Evolutionary conservation across 2,888 invertebrate species (phyloP).

Genomic region (Archips xylosteana): DNA sequence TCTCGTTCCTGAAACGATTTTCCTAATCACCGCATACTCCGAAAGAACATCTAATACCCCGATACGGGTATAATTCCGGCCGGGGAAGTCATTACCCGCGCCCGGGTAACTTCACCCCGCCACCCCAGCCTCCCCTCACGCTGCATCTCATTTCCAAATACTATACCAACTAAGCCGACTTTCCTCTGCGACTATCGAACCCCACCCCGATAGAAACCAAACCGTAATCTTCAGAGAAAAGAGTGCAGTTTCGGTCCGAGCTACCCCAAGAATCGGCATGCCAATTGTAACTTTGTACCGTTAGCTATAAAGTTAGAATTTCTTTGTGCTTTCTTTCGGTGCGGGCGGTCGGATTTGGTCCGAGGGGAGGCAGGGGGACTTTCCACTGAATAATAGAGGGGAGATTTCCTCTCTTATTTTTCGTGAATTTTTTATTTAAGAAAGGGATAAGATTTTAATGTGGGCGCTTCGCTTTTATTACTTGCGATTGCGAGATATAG

Average conservation of each 20-base stretch:
- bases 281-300: constrained; percentile 75
- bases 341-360: constrained; percentile 53
- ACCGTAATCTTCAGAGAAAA: constrained; percentile 57
- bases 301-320: constrained; percentile 74
- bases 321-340: constrained; percentile 67
- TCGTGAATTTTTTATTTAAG: constrained; percentile 86
- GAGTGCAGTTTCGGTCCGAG: constrained; percentile 57
- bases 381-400: constrained; percentile 81
- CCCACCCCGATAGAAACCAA: constrained; percentile 60
- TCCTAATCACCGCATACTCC: constrained; percentile 60
- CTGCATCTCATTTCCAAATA: constrained; percentile 85
- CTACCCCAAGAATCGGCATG: constrained; percentile 52
- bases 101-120: constrained; percentile 80
- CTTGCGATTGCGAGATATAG: constrained; percentile 79
- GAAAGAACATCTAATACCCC: constrained; percentile 66
- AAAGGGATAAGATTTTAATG: constrained; percentile 86
- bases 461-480: constrained; percentile 82
- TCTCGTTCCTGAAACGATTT: constrained; percentile 45
- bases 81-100: constrained; percentile 85
- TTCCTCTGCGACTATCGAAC: constrained; percentile 44
- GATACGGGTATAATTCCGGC: constrained; percentile 81
- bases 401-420: constrained; percentile 81
- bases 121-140: constrained; percentile 62
- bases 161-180: constrained; percentile 54
- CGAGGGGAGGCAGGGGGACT: constrained; percentile 57